A percentile compares a stretch with the other conserved stretches of the same genome.
Evolutionary conservation across 2,797 vertebrate genomes (phyloP).

Genomic region (Remorina albescens): DNA sequence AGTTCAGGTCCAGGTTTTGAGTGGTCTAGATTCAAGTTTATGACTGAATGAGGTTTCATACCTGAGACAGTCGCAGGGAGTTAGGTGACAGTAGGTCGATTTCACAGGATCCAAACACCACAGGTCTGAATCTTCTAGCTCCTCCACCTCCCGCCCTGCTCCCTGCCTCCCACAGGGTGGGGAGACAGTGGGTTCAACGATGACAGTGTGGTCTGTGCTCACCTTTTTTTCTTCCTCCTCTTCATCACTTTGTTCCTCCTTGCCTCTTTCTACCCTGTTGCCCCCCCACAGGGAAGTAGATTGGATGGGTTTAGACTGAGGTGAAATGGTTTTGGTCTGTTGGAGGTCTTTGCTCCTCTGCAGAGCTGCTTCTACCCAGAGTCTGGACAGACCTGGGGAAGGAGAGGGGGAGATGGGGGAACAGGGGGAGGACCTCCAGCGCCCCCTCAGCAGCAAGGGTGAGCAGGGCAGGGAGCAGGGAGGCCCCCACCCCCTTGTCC

Average conservation of each 20-base stretch:
- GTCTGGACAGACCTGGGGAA: neutral
- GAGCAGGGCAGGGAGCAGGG: slow-evolving; percentile 29
- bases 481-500: neutral
- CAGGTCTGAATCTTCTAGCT: neutral
- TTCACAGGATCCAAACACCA: neutral
- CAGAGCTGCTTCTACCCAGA: slow-evolving; percentile 43
- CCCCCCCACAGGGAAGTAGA: neutral
- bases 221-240: neutral
- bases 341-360: slow-evolving; percentile 33
- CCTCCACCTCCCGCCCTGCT: neutral
- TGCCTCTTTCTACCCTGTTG: neutral
- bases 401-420: neutral
- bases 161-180: too few relatives aligned
- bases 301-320: neutral
- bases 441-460: slow-evolving; percentile 14
- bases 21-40: too few relatives aligned
- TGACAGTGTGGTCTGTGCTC: neutral
- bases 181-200: neutral
- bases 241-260: neutral
- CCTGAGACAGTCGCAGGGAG: slow-evolving; percentile 27
- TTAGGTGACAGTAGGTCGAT: slow-evolving; percentile 23
- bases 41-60: neutral
- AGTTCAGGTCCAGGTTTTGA: too few relatives aligned
- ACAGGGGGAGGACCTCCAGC: neutral
- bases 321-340: neutral